Conservation (phyloP, 2,113 vertebrate species). For the Chaetorhynchus papuensis region DNA sequence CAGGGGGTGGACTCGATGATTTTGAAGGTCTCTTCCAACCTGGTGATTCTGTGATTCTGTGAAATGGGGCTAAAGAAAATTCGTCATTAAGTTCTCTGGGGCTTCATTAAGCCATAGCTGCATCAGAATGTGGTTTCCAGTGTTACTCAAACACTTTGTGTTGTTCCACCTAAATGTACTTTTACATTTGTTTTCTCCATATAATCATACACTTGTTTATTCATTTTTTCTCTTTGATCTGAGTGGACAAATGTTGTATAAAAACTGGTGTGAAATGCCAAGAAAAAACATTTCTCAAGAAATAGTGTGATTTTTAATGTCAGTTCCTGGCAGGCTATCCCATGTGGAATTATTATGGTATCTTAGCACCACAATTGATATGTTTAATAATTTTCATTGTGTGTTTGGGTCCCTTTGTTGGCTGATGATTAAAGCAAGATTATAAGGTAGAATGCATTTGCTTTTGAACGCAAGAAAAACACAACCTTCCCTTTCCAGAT, state of each 20-base stretch:
- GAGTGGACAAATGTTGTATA: background rate
- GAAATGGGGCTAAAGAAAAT: background rate
- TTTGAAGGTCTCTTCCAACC: too few relatives aligned
- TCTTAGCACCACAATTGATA: background rate
- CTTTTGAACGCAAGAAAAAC: background rate
- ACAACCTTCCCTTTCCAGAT: background rate
- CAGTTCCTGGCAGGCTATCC: background rate
- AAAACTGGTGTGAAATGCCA: background rate
- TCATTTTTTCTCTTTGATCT: background rate
- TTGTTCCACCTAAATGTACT: background rate
- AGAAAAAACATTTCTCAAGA: background rate
- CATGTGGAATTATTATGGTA: background rate
- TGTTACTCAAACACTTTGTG: background rate
- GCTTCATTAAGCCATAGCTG: background rate
- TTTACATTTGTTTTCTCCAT: background rate
- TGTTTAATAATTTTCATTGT: conserved; percentile 32
- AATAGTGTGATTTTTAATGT: background rate
- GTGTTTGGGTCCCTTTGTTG: conserved; percentile 35
- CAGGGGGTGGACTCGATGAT: too few relatives aligned
- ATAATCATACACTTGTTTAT: background rate
- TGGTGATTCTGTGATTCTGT: too few relatives aligned
- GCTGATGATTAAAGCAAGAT: conserved; percentile 39
- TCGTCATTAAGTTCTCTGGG: background rate
- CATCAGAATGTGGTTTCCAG: background rate
- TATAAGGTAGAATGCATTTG: conserved; percentile 21